Evolutionary conservation across 2,797 vertebrate genomes (phyloP), one percentile per base, ranked within the genome.

Genomic region (Smutsia temminckii): DNA sequence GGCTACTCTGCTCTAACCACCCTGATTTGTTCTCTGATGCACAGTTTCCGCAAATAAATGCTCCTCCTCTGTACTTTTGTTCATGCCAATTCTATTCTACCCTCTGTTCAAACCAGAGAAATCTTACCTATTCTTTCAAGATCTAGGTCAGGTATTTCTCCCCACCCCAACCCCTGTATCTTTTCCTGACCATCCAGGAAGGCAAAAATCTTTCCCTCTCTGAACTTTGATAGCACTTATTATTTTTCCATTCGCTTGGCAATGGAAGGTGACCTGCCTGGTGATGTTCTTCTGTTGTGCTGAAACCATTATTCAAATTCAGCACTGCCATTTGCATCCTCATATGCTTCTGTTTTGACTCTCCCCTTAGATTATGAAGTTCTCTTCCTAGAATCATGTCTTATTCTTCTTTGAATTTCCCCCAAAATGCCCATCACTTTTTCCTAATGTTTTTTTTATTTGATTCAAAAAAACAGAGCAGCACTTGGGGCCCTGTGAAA

Each of bases 321-420:
- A 59, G 84, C 20, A 29, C 55, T 69, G 61, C 84, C 93, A 90
- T 95, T 93, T 96, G 95, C 85, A 95, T 90, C 94, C 27, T 96
- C 80, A 74, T 85, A 77, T 95, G 75, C 72, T 95, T 94, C 89
- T 95, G 80, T 96, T 96, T 95, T 95, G 95, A 96, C 69, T 97
- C 72, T 95, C 57, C n/a, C 85, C 66, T 89, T 94, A 90, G 59
- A 94, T 9, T 91, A 13, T 66, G 90, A 92, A 79, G 21, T 93
- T 95, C 55, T 93, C 72, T 80, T 93, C 51, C 51, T 94, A 89
- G 72, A 95, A 93, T 59, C 32, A 59, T 49, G 13, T 93, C 94
- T 92, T 83, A n/a, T 42, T 91, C 49, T 94, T 94, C 91, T 93
- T 93, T 95, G 95, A 97, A 95, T 94, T 92, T 23, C 32, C 78